These are phyloP conservation scores for Argentina silus DNA, from an alignment of 2,797 vertebrate genomes.

Conservation along the genomic window DNA sequence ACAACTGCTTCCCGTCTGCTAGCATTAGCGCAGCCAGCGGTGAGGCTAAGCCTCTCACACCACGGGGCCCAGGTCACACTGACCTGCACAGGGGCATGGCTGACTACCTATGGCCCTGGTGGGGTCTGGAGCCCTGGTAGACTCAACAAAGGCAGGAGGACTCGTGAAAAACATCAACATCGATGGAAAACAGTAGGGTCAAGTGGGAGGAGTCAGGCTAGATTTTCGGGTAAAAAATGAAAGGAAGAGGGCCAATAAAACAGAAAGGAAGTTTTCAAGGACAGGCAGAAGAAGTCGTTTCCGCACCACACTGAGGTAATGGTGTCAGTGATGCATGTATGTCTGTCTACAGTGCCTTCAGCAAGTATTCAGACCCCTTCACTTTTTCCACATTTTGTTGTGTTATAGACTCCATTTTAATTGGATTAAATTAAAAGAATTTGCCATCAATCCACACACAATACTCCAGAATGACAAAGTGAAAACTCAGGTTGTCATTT, in stretches of 20 bases:
- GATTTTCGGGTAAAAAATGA: not conserved
- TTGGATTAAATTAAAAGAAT: no score
- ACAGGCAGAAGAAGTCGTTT: not conserved
- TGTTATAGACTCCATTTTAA: no score
- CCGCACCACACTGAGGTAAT: not conserved
- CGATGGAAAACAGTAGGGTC: not conserved
- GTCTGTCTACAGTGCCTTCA: not conserved
- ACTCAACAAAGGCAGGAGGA: conserved; percentile 11
- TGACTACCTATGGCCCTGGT: conserved; percentile 28
- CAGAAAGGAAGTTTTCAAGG: not conserved
- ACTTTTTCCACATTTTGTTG: no score
- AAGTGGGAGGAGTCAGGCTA: not conserved
- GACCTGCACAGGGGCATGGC: conserved; percentile 36
- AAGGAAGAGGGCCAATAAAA: not conserved
- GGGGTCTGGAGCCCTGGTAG: not conserved
- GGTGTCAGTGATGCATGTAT: not conserved
- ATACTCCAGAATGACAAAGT: no score
- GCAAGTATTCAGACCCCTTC: no score
- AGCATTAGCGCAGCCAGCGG: conserved; percentile 68
- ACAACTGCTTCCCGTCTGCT: conserved; percentile 81
- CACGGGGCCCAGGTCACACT: conserved; percentile 40
- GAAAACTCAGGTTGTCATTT: no score
- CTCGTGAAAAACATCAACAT: conserved; percentile 21
- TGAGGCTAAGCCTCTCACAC: conserved; percentile 69
- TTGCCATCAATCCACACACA: no score